Evolutionary conservation across 1,140 invertebrate species (phyloP), one percentile per base, ranked within the genome.

Genomic region (Steinernema feltiae): DNA sequence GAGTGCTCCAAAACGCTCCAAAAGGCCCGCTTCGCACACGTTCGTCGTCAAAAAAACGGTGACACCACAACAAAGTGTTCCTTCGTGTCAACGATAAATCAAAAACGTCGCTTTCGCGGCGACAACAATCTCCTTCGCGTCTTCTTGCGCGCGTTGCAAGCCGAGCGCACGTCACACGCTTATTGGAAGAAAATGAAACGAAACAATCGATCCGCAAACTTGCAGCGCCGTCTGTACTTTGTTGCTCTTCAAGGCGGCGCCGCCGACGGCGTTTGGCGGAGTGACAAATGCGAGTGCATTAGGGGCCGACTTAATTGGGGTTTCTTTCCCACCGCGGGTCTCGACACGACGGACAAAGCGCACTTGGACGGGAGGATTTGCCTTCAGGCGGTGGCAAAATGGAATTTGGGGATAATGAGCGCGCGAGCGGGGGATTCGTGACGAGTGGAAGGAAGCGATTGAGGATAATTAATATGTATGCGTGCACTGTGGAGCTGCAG

Each of bases 251-350:
- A n/a, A n/a, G 24, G 15, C 15, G n/a, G 53, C 53, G 53, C 24
- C 53, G 15, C 15, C 15, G 3, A 63, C 53, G 24, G 12, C 15
- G 53, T 63, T 41, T 41, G 7, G n/a, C n/a, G n/a, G n/a, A 46
- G 53, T 63, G 53, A 63, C 53, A 63, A 63, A 63, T 63, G 53
- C 53, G 53, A 27, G 53, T 63, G 53, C 53, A 63, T 63, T 63
- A 63, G 24, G 53, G 53, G 53, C 53, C 53, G 53, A 15, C 53
- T 63, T 63, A 63, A 63, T 63, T 63, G 53, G 53, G 35, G 35
- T 41, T 21, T 27, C 53, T 27, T 63, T 63, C 24, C 3, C 53
- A 63, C 7, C 12, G 7, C 53, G n/a, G 15, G 24, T 15, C 53
- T 15, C 7, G 53, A 18, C 35, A 7, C 7, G 35, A 41, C 7